Evolutionary conservation across 2,888 invertebrate species (phyloP).

Genomic region (Latrodectus hesperus): DNA sequence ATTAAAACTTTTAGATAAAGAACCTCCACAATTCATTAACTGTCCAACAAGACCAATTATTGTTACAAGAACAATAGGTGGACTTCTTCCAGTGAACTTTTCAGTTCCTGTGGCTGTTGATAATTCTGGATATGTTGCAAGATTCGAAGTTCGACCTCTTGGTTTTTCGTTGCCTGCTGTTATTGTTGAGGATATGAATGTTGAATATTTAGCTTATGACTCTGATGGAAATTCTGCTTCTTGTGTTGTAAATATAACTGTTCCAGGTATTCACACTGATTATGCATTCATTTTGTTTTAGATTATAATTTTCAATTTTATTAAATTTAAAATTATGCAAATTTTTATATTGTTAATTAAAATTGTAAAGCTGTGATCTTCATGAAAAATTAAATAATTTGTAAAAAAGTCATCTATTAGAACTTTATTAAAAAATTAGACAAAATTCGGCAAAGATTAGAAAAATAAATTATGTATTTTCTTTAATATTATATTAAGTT

Average conservation of each 20-base stretch:
- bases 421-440: too few species aligned
- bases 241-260: slow-evolving; percentile 96
- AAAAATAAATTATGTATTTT: too few species aligned
- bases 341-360: too few species aligned
- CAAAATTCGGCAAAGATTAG: too few species aligned
- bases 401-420: too few species aligned
- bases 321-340: too few species aligned
- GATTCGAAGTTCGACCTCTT: slow-evolving; percentile 92
- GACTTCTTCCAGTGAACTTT: slow-evolving; percentile 91
- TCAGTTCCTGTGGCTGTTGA: slow-evolving; percentile 95
- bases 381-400: too few species aligned
- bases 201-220: slow-evolving; percentile 96
- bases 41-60: slow-evolving; percentile 94
- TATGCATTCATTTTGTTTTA: background rate
- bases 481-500: too few species aligned
- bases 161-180: slow-evolving; percentile 91
- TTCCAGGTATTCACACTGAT: slow-evolving; percentile 79
- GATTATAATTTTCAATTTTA: too few species aligned
- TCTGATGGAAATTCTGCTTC: slow-evolving; percentile 98
- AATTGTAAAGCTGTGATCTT: too few species aligned
- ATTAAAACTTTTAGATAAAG: slow-evolving; percentile 81
- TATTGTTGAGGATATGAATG: slow-evolving; percentile 92
- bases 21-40: slow-evolving; percentile 96
- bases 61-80: slow-evolving; percentile 88
- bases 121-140: slow-evolving; percentile 94